A percentile compares a stretch with the other conserved stretches of the same genome.
phyloP scores from a whole-genome alignment of 2,888 invertebrate genomes.

The Torymus tubicola region DNA sequence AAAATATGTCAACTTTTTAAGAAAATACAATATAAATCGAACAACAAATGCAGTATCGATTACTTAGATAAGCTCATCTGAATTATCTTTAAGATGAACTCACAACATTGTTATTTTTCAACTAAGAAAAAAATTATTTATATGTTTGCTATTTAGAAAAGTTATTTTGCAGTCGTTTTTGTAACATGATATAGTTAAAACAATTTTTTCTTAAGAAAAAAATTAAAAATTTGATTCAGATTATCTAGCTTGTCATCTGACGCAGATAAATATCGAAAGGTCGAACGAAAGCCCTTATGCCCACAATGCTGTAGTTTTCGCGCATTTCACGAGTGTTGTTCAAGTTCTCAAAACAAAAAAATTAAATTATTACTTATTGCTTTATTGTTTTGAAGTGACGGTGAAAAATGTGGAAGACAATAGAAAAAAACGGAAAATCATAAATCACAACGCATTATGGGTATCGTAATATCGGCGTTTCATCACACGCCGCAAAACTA shows the following conservation, averaged over 20 bases:
- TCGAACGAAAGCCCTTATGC: conserved; percentile 29
- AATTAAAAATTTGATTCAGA: neutral
- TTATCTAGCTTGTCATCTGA: conserved; percentile 39
- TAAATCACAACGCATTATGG: conserved; percentile 1
- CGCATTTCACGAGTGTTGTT: conserved; percentile 46
- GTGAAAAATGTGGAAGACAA: conserved; percentile 22
- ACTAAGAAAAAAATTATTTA: neutral
- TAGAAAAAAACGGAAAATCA: neutral
- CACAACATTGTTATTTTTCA: neutral
- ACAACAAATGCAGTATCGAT: conserved; percentile 49
- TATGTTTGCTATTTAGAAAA: neutral
- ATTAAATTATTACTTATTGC: neutral
- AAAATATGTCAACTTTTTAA: neutral
- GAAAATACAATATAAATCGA: conserved; percentile 37
- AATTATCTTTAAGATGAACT: conserved; percentile 33
- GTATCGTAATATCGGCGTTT: conserved; percentile 30
- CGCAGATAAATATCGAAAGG: conserved; percentile 43
- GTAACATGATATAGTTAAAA: neutral
- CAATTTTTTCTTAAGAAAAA: neutral
- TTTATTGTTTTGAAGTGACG: conserved; percentile 3
- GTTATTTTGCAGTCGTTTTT: neutral
- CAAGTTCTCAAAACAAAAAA: conserved; percentile 42
- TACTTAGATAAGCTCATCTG: conserved; percentile 9
- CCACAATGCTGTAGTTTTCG: conserved; percentile 50
- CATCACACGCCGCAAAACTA: conserved; percentile 42